phyloP scores from a whole-genome alignment of 2,113 vertebrate genomes.

The Actenoides lindsayi region DNA sequence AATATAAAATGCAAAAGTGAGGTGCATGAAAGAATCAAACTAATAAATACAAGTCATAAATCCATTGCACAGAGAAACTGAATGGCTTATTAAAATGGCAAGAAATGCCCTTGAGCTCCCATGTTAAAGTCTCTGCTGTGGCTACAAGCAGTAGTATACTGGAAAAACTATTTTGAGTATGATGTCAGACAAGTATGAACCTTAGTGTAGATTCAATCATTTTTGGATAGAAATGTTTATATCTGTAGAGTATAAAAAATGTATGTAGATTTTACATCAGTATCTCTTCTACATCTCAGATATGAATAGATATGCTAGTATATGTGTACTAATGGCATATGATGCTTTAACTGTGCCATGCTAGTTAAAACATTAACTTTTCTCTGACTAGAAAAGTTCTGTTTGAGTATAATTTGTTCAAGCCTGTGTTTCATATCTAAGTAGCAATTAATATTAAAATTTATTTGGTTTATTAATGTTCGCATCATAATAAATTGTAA shows the following conservation, averaged over 20 bases:
- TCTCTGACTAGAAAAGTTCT: background rate
- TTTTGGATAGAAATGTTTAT: background rate
- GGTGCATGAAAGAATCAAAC: background rate
- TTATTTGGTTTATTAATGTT: background rate
- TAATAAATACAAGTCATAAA: background rate
- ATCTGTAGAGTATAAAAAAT: background rate
- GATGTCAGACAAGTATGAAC: background rate
- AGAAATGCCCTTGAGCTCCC: background rate
- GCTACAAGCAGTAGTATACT: background rate
- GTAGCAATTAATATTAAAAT: background rate
- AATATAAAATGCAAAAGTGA: background rate
- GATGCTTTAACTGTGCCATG: background rate
- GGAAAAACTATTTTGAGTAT: background rate
- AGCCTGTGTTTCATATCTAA: background rate
- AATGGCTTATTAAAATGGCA: background rate
- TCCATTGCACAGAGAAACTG: background rate
- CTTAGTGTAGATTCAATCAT: background rate
- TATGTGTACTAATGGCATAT: background rate
- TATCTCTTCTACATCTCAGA: background rate
- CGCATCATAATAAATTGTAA: background rate
- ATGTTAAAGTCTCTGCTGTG: background rate
- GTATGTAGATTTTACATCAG: background rate
- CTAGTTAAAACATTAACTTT: background rate
- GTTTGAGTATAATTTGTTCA: background rate
- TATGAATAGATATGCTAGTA: background rate